Evolutionary conservation across 1,140 invertebrate species (phyloP).

Genomic region (Mycetomoellerius zeteki): DNA sequence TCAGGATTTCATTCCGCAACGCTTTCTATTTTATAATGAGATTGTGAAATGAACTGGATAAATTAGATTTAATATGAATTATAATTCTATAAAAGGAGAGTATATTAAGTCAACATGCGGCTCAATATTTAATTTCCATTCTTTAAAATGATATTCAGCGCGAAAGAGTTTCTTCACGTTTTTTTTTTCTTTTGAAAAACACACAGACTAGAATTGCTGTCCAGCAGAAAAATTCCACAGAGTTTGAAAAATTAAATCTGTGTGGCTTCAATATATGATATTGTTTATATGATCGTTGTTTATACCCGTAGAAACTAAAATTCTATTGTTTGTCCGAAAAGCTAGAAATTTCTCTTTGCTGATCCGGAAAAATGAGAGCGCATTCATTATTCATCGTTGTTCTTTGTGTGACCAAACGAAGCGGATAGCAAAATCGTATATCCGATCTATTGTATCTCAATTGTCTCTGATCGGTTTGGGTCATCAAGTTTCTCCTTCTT

Average conservation of each 20-base stretch:
- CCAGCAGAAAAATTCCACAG: background rate
- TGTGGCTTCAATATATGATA: background rate
- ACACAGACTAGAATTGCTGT: background rate
- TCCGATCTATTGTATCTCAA: background rate
- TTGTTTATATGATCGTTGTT: too few species aligned
- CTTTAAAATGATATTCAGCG: background rate
- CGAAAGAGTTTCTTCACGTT: background rate
- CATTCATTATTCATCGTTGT: constrained; percentile 12
- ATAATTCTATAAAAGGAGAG: background rate
- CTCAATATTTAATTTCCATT: background rate
- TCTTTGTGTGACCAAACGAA: background rate
- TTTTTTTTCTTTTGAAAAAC: background rate
- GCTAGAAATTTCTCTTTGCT: background rate
- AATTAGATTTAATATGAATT: constrained; percentile 1
- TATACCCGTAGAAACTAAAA: background rate
- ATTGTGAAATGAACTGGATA: background rate
- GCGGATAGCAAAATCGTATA: background rate
- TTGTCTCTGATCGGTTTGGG: background rate
- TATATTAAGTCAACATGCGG: background rate
- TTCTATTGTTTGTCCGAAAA: background rate
- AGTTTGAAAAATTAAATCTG: constrained; percentile 11
- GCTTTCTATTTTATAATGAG: background rate
- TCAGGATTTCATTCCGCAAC: background rate
- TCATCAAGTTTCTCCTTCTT: constrained; percentile 26
- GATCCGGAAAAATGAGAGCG: constrained; percentile 19